Evolutionary conservation across 92 coral and sea anemone genomes (phyloP).

Genomic region (Anthopleura xanthogrammica): DNA sequence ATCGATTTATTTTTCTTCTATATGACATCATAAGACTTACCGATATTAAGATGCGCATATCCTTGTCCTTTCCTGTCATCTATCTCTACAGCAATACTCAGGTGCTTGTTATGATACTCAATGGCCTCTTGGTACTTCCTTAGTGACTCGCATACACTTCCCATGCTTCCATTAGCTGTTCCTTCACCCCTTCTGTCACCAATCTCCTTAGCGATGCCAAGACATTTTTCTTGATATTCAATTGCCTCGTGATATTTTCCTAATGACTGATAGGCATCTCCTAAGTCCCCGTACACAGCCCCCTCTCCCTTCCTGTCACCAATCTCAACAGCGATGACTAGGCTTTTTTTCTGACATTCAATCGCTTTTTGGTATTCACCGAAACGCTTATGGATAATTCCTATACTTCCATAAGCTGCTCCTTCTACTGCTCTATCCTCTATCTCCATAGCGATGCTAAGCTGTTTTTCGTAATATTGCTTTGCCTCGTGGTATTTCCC

Average conservation of each 20-base stretch:
- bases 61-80: not conserved
- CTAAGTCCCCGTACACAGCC: not conserved
- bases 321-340: constrained; percentile 5
- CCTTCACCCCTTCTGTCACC: constrained; percentile 14
- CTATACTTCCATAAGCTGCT: not conserved
- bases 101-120: not conserved
- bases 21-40: not conserved
- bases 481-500: constrained; percentile 8
- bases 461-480: constrained; percentile 1
- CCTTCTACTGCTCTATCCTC: constrained; percentile 3
- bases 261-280: not conserved
- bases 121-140: not conserved
- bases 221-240: constrained; percentile 1
- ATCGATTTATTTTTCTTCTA: too few species aligned
- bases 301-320: constrained; percentile 14
- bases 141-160: not conserved
- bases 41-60: not conserved
- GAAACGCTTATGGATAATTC: not conserved
- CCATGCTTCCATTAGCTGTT: not conserved
- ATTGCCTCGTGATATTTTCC: constrained; percentile 23
- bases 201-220: constrained; percentile 3
- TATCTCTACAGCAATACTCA: not conserved
- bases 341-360: not conserved
- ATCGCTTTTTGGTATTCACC: constrained; percentile 15
- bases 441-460: not conserved